phyloP scores from a whole-genome alignment of 2,888 invertebrate genomes.

The Sepiola atlantica region DNA sequence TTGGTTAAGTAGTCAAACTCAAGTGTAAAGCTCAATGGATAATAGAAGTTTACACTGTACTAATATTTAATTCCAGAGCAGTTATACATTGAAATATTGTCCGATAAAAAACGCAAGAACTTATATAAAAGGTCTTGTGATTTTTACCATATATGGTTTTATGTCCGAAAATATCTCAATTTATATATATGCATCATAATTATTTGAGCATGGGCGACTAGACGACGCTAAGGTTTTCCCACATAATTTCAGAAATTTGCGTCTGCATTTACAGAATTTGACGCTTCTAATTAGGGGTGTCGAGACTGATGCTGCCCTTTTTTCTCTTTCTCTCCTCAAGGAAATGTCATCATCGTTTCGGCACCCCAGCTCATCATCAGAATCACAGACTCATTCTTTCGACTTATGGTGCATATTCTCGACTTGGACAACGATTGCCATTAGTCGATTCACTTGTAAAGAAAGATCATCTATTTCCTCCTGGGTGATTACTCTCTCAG shows the following conservation, averaged over 20 bases:
- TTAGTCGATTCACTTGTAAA: not conserved
- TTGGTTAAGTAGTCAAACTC: too few species aligned
- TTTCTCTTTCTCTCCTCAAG: not conserved
- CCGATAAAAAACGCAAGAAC: too few species aligned
- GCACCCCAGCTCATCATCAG: not conserved
- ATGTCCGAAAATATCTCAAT: too few species aligned
- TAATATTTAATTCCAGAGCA: too few species aligned
- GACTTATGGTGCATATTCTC: not conserved
- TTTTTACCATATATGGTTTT: too few species aligned
- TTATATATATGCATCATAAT: too few species aligned
- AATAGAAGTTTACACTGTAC: too few species aligned
- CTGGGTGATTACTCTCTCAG: not conserved
- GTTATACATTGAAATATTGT: too few species aligned
- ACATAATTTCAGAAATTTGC: not conserved
- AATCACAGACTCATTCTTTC: not conserved
- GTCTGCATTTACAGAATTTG: not conserved
- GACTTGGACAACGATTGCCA: not conserved
- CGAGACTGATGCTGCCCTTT: not conserved
- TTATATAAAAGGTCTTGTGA: too few species aligned
- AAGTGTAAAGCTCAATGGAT: too few species aligned
- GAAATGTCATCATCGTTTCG: not conserved
- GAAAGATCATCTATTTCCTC: not conserved
- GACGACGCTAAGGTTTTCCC: not conserved
- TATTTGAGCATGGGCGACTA: not conserved
- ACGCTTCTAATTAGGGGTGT: not conserved